These are phyloP conservation scores for Crypturellus undulatus DNA, from an alignment of 2,113 vertebrate genomes.

Conservation along the genomic window DNA sequence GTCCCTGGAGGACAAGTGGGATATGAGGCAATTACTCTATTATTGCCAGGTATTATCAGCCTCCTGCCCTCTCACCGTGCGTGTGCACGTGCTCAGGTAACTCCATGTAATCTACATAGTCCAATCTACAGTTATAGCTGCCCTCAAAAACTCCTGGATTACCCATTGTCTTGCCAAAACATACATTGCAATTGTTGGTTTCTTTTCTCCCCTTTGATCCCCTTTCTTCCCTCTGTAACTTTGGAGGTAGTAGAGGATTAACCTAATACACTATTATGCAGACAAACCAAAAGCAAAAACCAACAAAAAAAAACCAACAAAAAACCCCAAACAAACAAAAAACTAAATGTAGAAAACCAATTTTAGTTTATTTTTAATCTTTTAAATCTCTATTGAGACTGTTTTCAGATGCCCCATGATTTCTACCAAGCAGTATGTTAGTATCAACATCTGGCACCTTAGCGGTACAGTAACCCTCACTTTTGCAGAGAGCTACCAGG, in stretches of 20 bases:
- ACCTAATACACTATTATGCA: not conserved
- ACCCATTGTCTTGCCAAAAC: not conserved
- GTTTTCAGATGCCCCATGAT: constrained; percentile 14
- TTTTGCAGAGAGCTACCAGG: constrained; percentile 2
- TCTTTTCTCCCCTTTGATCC: constrained; percentile 4
- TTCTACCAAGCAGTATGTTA: constrained; percentile 11
- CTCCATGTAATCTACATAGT: not conserved
- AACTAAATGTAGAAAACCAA: not conserved
- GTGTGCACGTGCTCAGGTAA: not conserved
- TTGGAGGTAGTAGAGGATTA: constrained; percentile 33
- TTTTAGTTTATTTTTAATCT: not conserved
- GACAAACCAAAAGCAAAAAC: not conserved
- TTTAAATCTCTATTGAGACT: constrained; percentile 1
- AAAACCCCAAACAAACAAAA: not conserved
- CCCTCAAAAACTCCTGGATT: constrained; percentile 31
- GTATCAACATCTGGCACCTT: constrained; percentile 32
- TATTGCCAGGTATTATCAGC: not conserved
- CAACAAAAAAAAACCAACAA: not conserved
- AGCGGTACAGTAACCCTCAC: not conserved
- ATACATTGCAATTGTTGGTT: not conserved
- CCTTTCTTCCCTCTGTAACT: not conserved
- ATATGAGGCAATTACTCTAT: not conserved
- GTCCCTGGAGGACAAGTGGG: not conserved
- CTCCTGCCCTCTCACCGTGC: too few relatives aligned
- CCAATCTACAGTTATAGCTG: not conserved